Evolutionary conservation across 1,140 invertebrate species (phyloP).

Genomic region (Diplogasteroides magnus): DNA sequence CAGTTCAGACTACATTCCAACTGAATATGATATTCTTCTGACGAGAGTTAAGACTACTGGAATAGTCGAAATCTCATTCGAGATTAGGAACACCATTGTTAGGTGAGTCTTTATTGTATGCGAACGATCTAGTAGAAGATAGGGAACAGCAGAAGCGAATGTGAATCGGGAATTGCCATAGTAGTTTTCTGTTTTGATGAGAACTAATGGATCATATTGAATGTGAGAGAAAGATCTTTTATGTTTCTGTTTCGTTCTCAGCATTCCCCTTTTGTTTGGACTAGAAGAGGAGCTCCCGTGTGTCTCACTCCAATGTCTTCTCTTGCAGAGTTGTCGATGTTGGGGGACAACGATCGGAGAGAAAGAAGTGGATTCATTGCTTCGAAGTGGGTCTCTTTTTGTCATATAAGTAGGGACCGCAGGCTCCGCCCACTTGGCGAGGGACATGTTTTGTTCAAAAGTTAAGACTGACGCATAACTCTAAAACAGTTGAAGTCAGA

Average conservation of each 20-base stretch:
- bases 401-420: too few species aligned
- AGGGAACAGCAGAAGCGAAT: not conserved
- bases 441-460: too few species aligned
- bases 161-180: too few species aligned
- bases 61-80: slow-evolving; percentile 90
- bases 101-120: slow-evolving; percentile 37
- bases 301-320: not conserved
- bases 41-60: slow-evolving; percentile 88
- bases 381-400: too few species aligned
- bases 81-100: slow-evolving; percentile 54
- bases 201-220: not conserved
- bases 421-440: too few species aligned
- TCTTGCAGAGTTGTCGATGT: slow-evolving; percentile 58
- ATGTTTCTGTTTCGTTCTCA: too few species aligned
- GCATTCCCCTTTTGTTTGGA: too few species aligned
- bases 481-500: too few species aligned
- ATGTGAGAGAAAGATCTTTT: not conserved
- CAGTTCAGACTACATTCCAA: slow-evolving; percentile 81
- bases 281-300: not conserved
- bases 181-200: too few species aligned
- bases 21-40: slow-evolving; percentile 91
- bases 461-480: too few species aligned
- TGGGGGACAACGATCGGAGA: slow-evolving; percentile 60
- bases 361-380: slow-evolving; percentile 61
- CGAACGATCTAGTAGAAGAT: not conserved